Evolutionary conservation across 2,797 vertebrate genomes (phyloP), one percentile per base, ranked within the genome.

Genomic region (Clarias laeviceps): DNA sequence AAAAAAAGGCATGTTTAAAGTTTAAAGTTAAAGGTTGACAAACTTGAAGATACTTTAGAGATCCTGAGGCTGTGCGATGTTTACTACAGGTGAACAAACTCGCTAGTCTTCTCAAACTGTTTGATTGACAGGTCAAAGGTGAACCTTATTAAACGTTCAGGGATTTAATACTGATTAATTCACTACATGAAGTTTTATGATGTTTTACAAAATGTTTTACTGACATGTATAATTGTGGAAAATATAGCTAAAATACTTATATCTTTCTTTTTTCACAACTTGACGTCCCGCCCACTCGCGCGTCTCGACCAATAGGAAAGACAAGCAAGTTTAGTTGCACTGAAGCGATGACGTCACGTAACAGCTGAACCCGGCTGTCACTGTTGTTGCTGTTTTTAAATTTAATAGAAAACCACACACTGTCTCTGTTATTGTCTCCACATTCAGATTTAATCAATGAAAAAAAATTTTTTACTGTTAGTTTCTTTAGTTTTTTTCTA

Each of bases 1-100:
- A 20, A 66, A 62, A 62, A 79, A 1, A 6, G 11, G 22, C 27
- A 14, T 82, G 50, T 24, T 56, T 79, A 62, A 79, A 40, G 56
- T 22, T 79, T 62, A 3, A 79, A 62, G 0, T 15, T 14, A 34
- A 78, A 73, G 7, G 15, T 45, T 24, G 57, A 86, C 17, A 54
- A 85, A 77, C 12, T 82, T 83, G 0, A n/a, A 85, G 88, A 84
- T 88, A 88, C 85, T 90, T 85, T 61, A 77, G 22, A 56, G 76
- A 12, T 22, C 77, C 80, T 40, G 70, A 34, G n/a, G 17, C 82
- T 29, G 24, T 37, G 5, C 45, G 14, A 45, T 62, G 87, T 88
- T 89, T 87, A 84, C 86, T 83, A 27, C 4, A 14, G 68, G 70
- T 15, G 32, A 32, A 85, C 83, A 78, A 88, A 83, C 89, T 0